Evolutionary conservation across 2,888 invertebrate genomes (phyloP).

Genomic region (Meandrusa payeni): DNA sequence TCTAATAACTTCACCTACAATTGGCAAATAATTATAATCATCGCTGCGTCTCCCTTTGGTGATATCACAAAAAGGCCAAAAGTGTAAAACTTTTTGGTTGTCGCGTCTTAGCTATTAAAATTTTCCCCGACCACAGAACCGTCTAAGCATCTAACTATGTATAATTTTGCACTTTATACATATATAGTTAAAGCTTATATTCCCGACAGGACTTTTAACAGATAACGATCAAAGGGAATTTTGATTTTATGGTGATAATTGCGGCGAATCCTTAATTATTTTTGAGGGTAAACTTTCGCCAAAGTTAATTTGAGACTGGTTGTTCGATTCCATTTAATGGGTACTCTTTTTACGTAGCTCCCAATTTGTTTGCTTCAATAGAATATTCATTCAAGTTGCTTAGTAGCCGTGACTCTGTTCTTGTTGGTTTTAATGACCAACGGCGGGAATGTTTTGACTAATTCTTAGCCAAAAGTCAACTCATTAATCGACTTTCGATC

Average conservation of each 20-base stretch:
- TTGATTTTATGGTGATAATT: conserved; percentile 79
- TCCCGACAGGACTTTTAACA: conserved; percentile 38
- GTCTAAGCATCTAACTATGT: conserved; percentile 39
- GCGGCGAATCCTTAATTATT: conserved; percentile 80
- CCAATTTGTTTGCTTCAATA: conserved; percentile 73
- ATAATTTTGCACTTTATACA: conserved; percentile 46
- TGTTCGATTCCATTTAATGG: conserved; percentile 76
- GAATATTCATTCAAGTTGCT: conserved; percentile 68
- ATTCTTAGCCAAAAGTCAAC: conserved; percentile 5
- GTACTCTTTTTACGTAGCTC: conserved; percentile 74
- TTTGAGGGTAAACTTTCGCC: conserved; percentile 78
- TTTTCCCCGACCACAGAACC: conserved; percentile 56
- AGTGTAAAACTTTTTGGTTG: conserved; percentile 64
- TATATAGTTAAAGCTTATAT: conserved; percentile 44
- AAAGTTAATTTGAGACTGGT: conserved; percentile 75
- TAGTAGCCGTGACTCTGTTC: conserved; percentile 44
- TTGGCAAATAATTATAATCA: conserved; percentile 80
- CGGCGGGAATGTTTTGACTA: conserved; percentile 45
- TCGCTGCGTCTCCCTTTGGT: conserved; percentile 62
- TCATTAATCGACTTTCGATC: conserved; percentile 3
- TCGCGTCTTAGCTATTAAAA: conserved; percentile 72
- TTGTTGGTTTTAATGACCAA: conserved; percentile 51
- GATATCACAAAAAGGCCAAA: conserved; percentile 72
- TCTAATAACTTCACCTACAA: conserved; percentile 67
- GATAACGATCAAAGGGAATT: conserved; percentile 75